phyloP scores from a whole-genome alignment of 1,140 invertebrate genomes.

The Watersipora subatra region DNA sequence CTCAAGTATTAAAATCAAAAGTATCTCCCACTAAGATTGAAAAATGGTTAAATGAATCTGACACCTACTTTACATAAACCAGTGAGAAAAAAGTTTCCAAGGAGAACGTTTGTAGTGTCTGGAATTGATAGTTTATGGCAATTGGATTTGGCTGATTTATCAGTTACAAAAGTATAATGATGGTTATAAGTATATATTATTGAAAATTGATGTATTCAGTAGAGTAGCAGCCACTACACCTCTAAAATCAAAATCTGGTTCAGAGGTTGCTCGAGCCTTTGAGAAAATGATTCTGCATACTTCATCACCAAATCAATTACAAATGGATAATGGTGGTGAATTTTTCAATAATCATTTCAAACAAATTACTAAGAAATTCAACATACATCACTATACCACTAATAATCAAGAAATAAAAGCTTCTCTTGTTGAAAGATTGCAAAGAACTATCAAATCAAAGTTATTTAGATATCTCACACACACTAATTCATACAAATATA shows the following conservation, averaged over 20 bases:
- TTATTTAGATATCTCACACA: slow-evolving; percentile 39
- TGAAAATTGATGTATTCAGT: slow-evolving; percentile 39
- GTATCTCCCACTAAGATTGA: not conserved
- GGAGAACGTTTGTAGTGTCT: slow-evolving; percentile 5
- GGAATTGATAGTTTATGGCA: slow-evolving; percentile 31
- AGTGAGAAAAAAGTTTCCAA: slow-evolving; percentile 5
- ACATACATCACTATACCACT: slow-evolving; percentile 4
- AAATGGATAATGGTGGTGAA: slow-evolving; percentile 9
- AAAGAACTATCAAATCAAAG: slow-evolving; percentile 39
- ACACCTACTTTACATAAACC: slow-evolving; percentile 11
- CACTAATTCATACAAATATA: slow-evolving; percentile 33
- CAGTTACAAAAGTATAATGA: slow-evolving; percentile 30
- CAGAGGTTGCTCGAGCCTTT: slow-evolving; percentile 16
- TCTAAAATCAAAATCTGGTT: slow-evolving; percentile 40
- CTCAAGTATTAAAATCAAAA: not conserved
- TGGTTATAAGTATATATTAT: slow-evolving; percentile 38
- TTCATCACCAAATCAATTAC: slow-evolving; percentile 2
- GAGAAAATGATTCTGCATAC: slow-evolving; percentile 13
- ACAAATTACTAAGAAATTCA: slow-evolving; percentile 6
- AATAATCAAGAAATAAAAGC: slow-evolving; percentile 36
- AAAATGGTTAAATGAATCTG: slow-evolving; percentile 6
- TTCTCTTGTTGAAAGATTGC: slow-evolving; percentile 38
- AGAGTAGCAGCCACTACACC: slow-evolving; percentile 40
- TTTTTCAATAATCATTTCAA: slow-evolving; percentile 9
- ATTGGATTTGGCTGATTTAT: slow-evolving; percentile 29